Evolutionary conservation across 2,797 vertebrate species (phyloP), one percentile per base, ranked within the genome.

Genomic region (Paedocypris micromegethes): DNA sequence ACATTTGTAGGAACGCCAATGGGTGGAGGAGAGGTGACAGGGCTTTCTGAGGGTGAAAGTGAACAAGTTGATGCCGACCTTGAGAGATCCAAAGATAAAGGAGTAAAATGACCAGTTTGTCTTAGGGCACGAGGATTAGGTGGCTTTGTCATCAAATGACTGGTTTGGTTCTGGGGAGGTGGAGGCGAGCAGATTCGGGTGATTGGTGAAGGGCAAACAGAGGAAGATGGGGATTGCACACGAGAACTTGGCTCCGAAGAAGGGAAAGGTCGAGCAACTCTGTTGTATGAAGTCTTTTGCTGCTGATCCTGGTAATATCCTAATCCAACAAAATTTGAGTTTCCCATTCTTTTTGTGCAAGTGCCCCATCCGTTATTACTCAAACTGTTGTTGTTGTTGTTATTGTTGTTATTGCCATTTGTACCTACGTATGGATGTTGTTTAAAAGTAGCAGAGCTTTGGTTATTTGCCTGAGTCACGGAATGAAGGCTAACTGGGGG

Each of bases 161-260:
- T 80, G 43, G 79, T 71, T 8, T 82, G 75, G 42, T 75, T 83
- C 3, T 73, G 86, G 53, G 58, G 9, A 5, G 80, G 86, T 23
- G 86, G 83, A 2, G 85, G 85, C 0, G 88, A 89, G 68, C 77
- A 85, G 42, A 87, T 74, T 41, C 70, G 77, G 5, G 53, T 37
- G 3, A 83, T 77, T 0, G 81, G 74, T 2, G 79, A 73, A 0
- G 85, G 83, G 3, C 77, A 83, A 5, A 82, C 74, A 8, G 82
- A 83, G 0, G 79, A 77, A 3, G 83, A 76, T 3, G 88, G 87
- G 0, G 90, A 90, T 54, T 89, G 91, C 1, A 87, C 89, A 37
- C 91, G 81, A 0, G 91, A 92, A 76, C 80, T 88, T n/a, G 92
- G 91, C 65, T 90, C 90, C 0, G 92, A 92, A 1, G 85, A 81